Evolutionary conservation across 2,888 invertebrate genomes (phyloP), one percentile per base, ranked within the genome.

Genomic region (Helleia helle): DNA sequence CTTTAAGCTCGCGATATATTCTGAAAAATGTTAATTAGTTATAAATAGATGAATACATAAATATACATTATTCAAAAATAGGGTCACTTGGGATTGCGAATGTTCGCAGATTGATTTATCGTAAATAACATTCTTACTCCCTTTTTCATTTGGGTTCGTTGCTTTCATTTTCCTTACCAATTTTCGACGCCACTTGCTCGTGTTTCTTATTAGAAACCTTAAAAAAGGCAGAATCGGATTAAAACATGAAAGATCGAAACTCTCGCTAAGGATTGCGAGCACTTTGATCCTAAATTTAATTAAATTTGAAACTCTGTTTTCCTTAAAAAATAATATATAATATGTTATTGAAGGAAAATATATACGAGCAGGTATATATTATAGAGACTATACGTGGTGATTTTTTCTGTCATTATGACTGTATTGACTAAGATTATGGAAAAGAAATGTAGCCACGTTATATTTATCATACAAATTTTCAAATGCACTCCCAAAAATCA

Each of bases 201-300:
- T 64, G 59, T 70, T 71, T 70, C 22, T 70, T 55, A 66, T 65
- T 66, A 59, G 49, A 58, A 47, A 53, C 56, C 55, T 30, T 34
- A 59, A 65, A 69, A 67, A 69, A 62, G 56, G n/a, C n/a, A 57
- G 65, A 71, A 73, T 72, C 67, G 51, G 58, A 71, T 74, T 71
- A 64, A 51, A 62, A 63, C 60, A 65, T 65, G 57, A 66, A 73
- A 70, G 64, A 68, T 66, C 57, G 58, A 63, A 64, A 55, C 48
- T 51, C 56, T 42, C 55, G 49, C 48, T 46, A 40, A 56, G n/a
- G 54, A 55, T 53, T 49, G 47, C 48, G 41, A 54, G 55, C 55
- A 53, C 62, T 68, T 65, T 55, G 55, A 56, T 55, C 46, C 44
- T 47, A 59, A 57, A 69, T 65, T 70, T 64, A 65, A 71, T 71